Evolutionary conservation across 2,888 invertebrate species (phyloP).

Genomic region (Rhorus exstirpatorius): DNA sequence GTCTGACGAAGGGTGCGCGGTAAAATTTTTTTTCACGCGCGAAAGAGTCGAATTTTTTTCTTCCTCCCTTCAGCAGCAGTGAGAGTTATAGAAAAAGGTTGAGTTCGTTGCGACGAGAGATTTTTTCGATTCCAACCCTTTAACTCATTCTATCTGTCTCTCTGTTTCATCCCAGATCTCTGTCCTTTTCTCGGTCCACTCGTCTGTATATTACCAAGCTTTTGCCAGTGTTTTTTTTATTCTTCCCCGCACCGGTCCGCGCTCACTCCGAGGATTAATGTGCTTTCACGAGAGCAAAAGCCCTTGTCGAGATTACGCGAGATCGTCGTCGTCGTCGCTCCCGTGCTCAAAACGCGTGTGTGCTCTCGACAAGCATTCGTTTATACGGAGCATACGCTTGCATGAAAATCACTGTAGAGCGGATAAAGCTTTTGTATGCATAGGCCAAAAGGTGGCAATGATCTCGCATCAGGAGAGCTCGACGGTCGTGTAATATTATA

Average conservation of each 20-base stretch:
- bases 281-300: constrained; percentile 62
- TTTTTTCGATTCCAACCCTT: too few relatives aligned
- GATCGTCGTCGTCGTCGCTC: constrained; percentile 40
- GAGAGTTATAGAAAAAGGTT: too few relatives aligned
- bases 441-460: constrained; percentile 8
- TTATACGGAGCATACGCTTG: constrained; percentile 9
- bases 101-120: too few relatives aligned
- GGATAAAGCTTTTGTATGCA: constrained; percentile 6
- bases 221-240: constrained; percentile 10
- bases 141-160: not conserved
- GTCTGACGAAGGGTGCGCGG: too few relatives aligned
- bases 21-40: too few relatives aligned
- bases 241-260: not conserved
- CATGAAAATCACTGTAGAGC: constrained; percentile 1
- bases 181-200: constrained; percentile 26
- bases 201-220: constrained; percentile 25
- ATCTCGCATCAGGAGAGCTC: constrained; percentile 3
- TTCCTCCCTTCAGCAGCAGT: too few relatives aligned
- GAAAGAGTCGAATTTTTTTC: too few relatives aligned
- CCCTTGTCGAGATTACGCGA: constrained; percentile 61
- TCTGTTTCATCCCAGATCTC: not conserved
- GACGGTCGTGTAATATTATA: not conserved
- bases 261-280: constrained; percentile 57
- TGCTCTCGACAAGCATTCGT: constrained; percentile 7
- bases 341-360: not conserved